These are phyloP conservation scores for Sarcophaga subvicina DNA, from an alignment of 2,888 invertebrate species.

Conservation along the genomic window DNA sequence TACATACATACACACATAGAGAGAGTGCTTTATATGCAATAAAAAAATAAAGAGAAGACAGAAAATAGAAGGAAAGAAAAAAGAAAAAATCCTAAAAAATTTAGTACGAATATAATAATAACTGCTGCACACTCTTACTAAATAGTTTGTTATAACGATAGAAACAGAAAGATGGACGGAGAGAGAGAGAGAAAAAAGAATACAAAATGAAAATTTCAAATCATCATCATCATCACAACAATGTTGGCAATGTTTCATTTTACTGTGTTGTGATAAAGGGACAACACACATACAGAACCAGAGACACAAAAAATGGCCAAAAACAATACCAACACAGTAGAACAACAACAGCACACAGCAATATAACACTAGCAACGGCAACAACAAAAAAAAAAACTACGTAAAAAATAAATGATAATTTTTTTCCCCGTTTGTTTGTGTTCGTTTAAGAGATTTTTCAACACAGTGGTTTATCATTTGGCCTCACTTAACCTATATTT, in stretches of 20 bases:
- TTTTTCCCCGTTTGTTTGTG: constrained; percentile 35
- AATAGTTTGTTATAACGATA: background rate
- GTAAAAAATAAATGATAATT: constrained; percentile 59
- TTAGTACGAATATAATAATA: constrained; percentile 20
- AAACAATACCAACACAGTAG: constrained; percentile 42
- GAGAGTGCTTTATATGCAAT: too few relatives aligned
- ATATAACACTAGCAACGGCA: background rate
- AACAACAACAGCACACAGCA: constrained; percentile 8
- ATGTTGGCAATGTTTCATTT: constrained; percentile 67
- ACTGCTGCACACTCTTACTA: constrained; percentile 45
- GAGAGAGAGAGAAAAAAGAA: background rate
- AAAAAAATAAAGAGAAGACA: background rate
- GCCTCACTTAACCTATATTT: constrained; percentile 69
- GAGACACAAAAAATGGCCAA: constrained; percentile 53
- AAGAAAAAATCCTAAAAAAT: background rate
- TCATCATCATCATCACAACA: constrained; percentile 46
- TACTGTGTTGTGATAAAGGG: constrained; percentile 37
- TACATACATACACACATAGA: too few relatives aligned
- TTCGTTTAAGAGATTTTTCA: constrained; percentile 58
- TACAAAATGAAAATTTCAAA: constrained; percentile 32
- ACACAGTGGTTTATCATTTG: constrained; percentile 68
- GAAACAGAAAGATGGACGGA: background rate
- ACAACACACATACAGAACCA: background rate
- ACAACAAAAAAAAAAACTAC: constrained; percentile 22
- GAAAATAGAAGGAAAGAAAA: background rate